phyloP scores from a whole-genome alignment of 2,888 invertebrate species.

The Phalera bucephala region DNA sequence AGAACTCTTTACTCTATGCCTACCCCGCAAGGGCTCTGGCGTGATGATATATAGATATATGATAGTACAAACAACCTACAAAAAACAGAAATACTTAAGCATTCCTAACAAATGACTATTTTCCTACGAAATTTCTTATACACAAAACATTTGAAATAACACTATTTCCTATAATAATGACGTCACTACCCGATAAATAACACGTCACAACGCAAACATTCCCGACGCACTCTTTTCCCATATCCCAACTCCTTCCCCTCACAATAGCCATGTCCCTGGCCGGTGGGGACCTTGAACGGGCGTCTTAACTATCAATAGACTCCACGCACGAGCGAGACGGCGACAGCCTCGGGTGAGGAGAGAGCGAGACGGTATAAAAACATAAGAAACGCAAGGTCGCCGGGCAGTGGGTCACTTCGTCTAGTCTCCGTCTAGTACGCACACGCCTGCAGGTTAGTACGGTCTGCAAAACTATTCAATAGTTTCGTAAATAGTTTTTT shows the following conservation, averaged over 20 bases:
- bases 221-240: constrained; percentile 4
- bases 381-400: constrained; percentile 80
- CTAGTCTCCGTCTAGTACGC: constrained; percentile 79
- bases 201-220: too few species aligned
- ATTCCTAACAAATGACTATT: too few species aligned
- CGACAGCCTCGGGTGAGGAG: constrained; percentile 29
- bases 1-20: too few species aligned
- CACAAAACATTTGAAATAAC: too few species aligned
- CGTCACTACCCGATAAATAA: too few species aligned
- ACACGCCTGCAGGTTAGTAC: constrained; percentile 57
- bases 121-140: too few species aligned
- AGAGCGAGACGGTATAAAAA: constrained; percentile 62
- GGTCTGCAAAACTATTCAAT: constrained; percentile 31
- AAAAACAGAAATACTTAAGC: too few species aligned
- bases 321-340: constrained; percentile 52
- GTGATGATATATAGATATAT: too few species aligned
- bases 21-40: too few species aligned
- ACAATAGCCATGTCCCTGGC: constrained; percentile 26
- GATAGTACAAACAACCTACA: too few species aligned
- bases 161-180: too few species aligned
- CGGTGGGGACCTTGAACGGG: constrained; percentile 39
- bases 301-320: constrained; percentile 70
- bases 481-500: too few species aligned
- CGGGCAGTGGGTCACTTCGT: constrained; percentile 79
- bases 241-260: constrained; percentile 18